These are phyloP conservation scores for Gouania willdenowi DNA, from an alignment of 2,797 vertebrate species.

Conservation along the genomic window DNA sequence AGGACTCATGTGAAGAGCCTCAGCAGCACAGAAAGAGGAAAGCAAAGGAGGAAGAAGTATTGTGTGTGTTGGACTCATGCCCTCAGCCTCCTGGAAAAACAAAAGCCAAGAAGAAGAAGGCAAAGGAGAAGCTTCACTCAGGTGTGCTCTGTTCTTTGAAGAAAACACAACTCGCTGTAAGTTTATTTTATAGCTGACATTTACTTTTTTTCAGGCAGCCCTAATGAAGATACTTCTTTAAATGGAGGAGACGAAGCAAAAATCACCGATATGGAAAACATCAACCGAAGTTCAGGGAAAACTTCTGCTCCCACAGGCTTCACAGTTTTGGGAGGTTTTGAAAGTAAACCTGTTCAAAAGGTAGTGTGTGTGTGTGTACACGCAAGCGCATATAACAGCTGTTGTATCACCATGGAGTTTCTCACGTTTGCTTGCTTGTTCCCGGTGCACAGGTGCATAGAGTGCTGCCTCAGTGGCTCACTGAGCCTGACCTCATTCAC, in stretches of 20 bases:
- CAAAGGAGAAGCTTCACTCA: not conserved
- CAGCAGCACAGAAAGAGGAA: slow-evolving; percentile 26
- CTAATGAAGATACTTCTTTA: not conserved
- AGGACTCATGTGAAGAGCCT: not conserved
- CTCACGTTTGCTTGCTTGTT: too few species aligned
- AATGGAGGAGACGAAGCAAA: not conserved
- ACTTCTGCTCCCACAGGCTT: slow-evolving; percentile 37
- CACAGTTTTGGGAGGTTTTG: slow-evolving; percentile 77
- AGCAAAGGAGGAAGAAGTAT: slow-evolving; percentile 24
- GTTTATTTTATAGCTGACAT: too few species aligned
- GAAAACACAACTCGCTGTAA: too few species aligned
- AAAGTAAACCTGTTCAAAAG: slow-evolving; percentile 75
- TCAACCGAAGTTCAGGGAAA: slow-evolving; percentile 3
- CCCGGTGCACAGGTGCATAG: slow-evolving; percentile 75
- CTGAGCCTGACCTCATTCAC: slow-evolving; percentile 80
- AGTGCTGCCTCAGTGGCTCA: slow-evolving; percentile 88
- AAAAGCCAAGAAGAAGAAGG: slow-evolving; percentile 13
- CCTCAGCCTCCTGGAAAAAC: not conserved
- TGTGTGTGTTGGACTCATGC: not conserved
- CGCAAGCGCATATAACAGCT: accelerated
- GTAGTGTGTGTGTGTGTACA: too few species aligned
- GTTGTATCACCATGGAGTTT: not conserved
- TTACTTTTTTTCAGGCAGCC: too few species aligned
- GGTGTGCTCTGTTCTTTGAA: not conserved
- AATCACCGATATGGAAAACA: slow-evolving; percentile 1